Evolutionary conservation across 2,797 vertebrate genomes (phyloP).

Genomic region (Muscicapa striata): DNA sequence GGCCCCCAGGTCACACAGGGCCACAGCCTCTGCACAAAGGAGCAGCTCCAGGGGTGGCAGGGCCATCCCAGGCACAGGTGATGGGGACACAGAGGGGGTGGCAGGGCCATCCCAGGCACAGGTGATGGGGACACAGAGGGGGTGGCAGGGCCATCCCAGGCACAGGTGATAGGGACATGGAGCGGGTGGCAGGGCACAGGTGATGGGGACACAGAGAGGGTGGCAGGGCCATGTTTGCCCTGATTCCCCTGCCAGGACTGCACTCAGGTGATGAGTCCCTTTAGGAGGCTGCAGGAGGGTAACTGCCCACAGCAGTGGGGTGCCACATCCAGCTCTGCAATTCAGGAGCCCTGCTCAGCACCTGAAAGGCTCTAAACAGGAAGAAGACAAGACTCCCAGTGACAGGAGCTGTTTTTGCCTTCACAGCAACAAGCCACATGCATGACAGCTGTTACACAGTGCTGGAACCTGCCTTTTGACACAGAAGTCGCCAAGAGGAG

Average conservation of each 20-base stretch:
- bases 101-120: neutral
- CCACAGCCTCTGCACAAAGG: neutral
- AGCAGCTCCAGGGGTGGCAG: neutral
- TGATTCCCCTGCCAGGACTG: neutral
- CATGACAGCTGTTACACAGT: neutral
- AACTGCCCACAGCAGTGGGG: neutral
- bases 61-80: too few species aligned
- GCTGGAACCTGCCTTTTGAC: neutral
- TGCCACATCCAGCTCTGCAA: neutral
- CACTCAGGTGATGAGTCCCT: too few species aligned
- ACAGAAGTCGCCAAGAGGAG: neutral
- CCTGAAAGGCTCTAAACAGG: neutral
- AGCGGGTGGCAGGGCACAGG: neutral
- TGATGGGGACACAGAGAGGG: too few species aligned
- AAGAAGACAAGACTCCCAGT: neutral
- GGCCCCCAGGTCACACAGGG: neutral
- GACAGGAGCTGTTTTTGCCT: neutral
- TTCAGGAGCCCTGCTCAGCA: neutral
- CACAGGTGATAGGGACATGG: too few species aligned
- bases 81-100: too few species aligned
- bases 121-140: rapidly evolving
- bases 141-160: too few species aligned
- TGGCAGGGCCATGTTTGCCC: neutral
- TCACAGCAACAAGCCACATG: neutral
- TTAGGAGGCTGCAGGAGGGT: neutral